Evolutionary conservation across 1,140 invertebrate genomes (phyloP), one percentile per base, ranked within the genome.

Genomic region (Marisa cornuarietis): DNA sequence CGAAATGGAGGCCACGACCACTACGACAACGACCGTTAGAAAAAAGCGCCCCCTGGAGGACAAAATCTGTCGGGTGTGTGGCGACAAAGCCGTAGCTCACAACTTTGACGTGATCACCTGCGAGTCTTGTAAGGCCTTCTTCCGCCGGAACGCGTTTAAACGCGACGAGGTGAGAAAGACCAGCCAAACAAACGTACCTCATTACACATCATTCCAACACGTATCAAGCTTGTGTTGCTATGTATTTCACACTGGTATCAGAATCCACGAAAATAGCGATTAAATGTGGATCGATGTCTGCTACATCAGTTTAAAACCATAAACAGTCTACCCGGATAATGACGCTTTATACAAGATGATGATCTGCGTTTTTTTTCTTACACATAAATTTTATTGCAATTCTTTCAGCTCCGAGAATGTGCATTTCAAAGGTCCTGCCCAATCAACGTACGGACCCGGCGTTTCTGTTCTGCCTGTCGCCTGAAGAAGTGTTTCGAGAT

Each of bases 31-130:
- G 13, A n/a, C 58, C 20, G 51, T 72, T 6, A 52, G 75, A 24
- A 78, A 65, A 51, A 77, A 77, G 58, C 76, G 76, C 7, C 58
- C 68, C 9, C 51, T 71, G 76, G 85, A 88, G 52, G 85, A 86
- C 26, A 87, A 87, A 77, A 79, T 85, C 20, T 88, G 87, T 73
- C 77, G 79, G 65, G 96, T 98, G n/a, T 98, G 96, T 89, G 96
- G 96, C 2, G 96, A 97, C 86, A 94, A 94, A 88, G 97, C 97
- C 14, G 92, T 98, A 52, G 96, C 97, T 18, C 97, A 96, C 90
- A 99, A 99, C 92, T 99, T 99, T 88, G 98, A 97, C 92, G 97
- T 97, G 0, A 94, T 98, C 42, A 97, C 96, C 3, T 99, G 97
- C 88, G 97, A 99, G 90, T 98, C 96, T 82, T 99, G 97, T 88